Evolutionary conservation across 2,888 invertebrate genomes (phyloP).

Genomic region (Brenthis hecate): DNA sequence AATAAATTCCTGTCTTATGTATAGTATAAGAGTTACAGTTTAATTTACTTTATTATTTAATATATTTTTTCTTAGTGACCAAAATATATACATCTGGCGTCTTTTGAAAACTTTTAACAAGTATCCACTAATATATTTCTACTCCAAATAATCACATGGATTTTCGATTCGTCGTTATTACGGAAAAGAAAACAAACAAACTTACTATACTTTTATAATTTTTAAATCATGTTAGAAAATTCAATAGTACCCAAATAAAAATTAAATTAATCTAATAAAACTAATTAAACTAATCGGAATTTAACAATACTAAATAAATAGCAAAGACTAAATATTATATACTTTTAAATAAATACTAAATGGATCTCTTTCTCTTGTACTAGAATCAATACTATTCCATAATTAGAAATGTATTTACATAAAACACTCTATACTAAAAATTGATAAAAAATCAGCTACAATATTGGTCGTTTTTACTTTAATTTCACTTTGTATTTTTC

Average conservation of each 20-base stretch:
- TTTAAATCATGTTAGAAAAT: not conserved
- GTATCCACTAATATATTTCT: too few relatives aligned
- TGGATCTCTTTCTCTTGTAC: not conserved
- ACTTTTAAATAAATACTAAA: not conserved
- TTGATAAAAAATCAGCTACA: not conserved
- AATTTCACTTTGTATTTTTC: not conserved
- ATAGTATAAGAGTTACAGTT: slow-evolving; percentile 2
- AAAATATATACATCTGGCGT: too few relatives aligned
- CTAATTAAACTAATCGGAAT: too few relatives aligned
- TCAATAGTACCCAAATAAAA: too few relatives aligned
- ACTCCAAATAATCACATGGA: too few relatives aligned
- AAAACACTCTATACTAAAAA: not conserved
- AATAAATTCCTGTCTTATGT: not conserved
- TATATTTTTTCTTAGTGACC: not conserved
- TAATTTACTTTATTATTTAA: not conserved
- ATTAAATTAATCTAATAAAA: too few relatives aligned
- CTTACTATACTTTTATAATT: too few relatives aligned
- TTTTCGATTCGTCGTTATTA: too few relatives aligned
- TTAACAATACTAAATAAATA: too few relatives aligned
- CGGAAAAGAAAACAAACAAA: too few relatives aligned
- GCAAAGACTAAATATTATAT: too few relatives aligned
- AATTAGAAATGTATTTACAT: not conserved
- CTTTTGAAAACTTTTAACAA: too few relatives aligned
- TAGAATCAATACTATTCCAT: not conserved
- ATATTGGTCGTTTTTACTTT: slow-evolving; percentile 17